phyloP scores from a whole-genome alignment of 2,113 vertebrate genomes.

The Otis tarda region DNA sequence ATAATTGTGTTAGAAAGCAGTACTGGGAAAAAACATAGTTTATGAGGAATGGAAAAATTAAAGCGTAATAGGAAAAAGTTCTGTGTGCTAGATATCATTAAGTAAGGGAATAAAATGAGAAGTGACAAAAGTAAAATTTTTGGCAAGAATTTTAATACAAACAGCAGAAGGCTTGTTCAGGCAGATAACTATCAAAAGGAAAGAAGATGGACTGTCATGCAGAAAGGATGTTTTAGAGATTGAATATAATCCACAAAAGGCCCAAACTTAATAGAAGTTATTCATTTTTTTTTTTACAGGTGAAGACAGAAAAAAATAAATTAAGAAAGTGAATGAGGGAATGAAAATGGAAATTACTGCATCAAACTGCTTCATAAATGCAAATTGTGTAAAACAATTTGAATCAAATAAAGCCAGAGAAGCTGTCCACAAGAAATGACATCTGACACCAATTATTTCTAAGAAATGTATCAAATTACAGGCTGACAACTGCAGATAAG shows the following conservation, averaged over 20 bases:
- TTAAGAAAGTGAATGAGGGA: not conserved
- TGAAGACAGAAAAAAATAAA: not conserved
- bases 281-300: not conserved
- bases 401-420: not conserved
- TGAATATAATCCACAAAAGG: not conserved
- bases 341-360: not conserved
- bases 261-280: not conserved
- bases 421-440: not conserved
- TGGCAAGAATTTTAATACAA: not conserved
- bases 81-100: not conserved
- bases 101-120: not conserved
- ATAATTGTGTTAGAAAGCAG: not conserved
- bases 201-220: not conserved
- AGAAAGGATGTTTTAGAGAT: not conserved
- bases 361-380: not conserved
- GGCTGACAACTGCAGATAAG: not conserved
- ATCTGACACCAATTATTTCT: not conserved
- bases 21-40: fast-evolving
- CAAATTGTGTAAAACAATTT: not conserved
- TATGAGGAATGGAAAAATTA: not conserved
- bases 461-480: not conserved
- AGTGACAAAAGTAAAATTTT: not conserved
- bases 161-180: not conserved
- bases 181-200: not conserved
- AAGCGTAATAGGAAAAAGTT: not conserved